Conservation (phyloP, 2,113 vertebrate species). For the Aleadryas rufinucha region DNA sequence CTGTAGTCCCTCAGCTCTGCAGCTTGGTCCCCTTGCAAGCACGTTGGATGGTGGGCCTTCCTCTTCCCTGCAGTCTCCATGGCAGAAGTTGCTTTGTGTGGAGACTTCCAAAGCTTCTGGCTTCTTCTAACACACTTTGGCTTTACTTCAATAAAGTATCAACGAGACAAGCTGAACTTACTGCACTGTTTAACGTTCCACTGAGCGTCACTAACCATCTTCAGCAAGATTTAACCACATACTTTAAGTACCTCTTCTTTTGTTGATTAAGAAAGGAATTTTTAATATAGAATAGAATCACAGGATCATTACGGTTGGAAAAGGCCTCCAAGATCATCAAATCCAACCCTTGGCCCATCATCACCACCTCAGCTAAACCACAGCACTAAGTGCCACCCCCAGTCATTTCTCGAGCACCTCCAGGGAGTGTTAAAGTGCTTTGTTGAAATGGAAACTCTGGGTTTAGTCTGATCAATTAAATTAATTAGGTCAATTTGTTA, state of each 20-base stretch:
- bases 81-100: neutral
- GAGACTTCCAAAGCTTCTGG: neutral
- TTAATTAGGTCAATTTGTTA: neutral
- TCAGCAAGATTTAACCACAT: neutral
- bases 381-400: neutral
- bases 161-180: neutral
- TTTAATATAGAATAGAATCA: neutral
- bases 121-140: neutral
- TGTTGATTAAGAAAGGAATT: neutral
- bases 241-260: neutral
- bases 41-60: neutral
- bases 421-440: neutral
- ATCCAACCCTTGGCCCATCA: neutral
- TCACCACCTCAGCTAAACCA: neutral
- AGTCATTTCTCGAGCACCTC: neutral
- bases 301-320: neutral
- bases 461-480: neutral
- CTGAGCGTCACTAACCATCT: neutral
- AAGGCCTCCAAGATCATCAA: fast-evolving
- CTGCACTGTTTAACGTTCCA: neutral
- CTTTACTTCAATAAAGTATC: neutral
- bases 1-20: neutral
- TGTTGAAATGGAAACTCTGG: neutral
- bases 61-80: neutral
- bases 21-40: neutral